Evolutionary conservation across 2,888 invertebrate genomes (phyloP).

Genomic region (Tupiocoris notatus): DNA sequence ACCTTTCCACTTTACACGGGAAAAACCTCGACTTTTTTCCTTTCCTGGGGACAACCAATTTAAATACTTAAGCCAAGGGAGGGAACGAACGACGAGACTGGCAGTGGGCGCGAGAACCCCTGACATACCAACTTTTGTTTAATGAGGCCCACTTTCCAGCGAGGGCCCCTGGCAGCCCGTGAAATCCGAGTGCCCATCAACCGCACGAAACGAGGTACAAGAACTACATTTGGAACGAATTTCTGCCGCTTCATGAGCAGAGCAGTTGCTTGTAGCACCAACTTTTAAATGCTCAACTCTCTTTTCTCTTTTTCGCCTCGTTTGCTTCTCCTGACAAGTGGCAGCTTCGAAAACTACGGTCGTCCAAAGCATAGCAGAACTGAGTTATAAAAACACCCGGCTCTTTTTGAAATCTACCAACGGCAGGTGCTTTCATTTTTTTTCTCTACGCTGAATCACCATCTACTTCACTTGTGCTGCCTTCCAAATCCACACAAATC

Average conservation of each 20-base stretch:
- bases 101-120: background rate
- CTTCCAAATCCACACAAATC: too few species aligned
- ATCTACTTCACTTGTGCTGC: too few species aligned
- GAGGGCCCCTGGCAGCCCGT: background rate
- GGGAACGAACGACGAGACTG: too few species aligned
- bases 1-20: slow-evolving; percentile 35
- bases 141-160: slow-evolving; percentile 29
- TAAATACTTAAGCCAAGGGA: slow-evolving; percentile 32
- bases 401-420: too few species aligned
- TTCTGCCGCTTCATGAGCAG: slow-evolving; percentile 35
- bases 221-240: slow-evolving; percentile 37
- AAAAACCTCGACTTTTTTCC: slow-evolving; percentile 19
- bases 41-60: slow-evolving; percentile 31
- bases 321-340: slow-evolving; percentile 25
- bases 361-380: too few species aligned
- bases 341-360: background rate
- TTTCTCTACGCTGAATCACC: too few species aligned
- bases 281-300: slow-evolving; percentile 13
- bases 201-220: slow-evolving; percentile 16
- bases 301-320: slow-evolving; percentile 26
- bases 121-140: slow-evolving; percentile 36
- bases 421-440: too few species aligned
- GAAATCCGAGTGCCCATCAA: slow-evolving; percentile 28
- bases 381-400: too few species aligned
- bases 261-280: slow-evolving; percentile 30